phyloP scores from a whole-genome alignment of 2,797 vertebrate genomes.

The Coilia nasus region DNA sequence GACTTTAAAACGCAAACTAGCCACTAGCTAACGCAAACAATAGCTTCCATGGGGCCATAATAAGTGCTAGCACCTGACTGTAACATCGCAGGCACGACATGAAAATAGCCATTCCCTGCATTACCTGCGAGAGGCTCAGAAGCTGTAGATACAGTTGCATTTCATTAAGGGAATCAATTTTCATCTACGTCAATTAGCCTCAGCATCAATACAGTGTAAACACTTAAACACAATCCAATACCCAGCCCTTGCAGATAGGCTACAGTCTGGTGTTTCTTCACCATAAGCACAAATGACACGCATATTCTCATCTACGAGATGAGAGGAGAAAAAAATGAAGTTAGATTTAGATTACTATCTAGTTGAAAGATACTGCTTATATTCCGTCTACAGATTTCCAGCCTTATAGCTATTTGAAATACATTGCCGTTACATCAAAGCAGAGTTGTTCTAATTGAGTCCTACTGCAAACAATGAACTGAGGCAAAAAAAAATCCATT shows the following conservation, averaged over 20 bases:
- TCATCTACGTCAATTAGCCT: constrained; percentile 45
- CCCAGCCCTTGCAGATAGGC: constrained; percentile 27
- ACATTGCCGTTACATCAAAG: not conserved
- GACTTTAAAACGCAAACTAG: constrained; percentile 27
- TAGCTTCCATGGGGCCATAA: not conserved
- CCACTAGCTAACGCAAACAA: not conserved
- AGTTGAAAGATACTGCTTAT: not conserved
- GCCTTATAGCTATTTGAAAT: not conserved
- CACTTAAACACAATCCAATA: constrained; percentile 40
- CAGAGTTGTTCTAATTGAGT: not conserved
- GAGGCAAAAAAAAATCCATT: not conserved
- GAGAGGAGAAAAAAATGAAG: not conserved
- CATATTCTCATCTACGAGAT: not conserved
- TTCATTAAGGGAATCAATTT: constrained; percentile 56
- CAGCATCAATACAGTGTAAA: constrained; percentile 38
- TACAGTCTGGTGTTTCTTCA: not conserved
- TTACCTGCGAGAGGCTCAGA: constrained; percentile 24
- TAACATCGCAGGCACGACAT: not conserved
- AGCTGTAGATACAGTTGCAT: constrained; percentile 41
- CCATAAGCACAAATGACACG: not conserved
- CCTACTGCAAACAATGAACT: not conserved
- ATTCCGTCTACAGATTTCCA: not conserved
- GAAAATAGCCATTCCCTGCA: not conserved
- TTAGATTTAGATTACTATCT: not conserved
- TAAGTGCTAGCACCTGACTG: not conserved